Evolutionary conservation across 2,888 invertebrate species (phyloP).

Genomic region (Rotaria socialis): DNA sequence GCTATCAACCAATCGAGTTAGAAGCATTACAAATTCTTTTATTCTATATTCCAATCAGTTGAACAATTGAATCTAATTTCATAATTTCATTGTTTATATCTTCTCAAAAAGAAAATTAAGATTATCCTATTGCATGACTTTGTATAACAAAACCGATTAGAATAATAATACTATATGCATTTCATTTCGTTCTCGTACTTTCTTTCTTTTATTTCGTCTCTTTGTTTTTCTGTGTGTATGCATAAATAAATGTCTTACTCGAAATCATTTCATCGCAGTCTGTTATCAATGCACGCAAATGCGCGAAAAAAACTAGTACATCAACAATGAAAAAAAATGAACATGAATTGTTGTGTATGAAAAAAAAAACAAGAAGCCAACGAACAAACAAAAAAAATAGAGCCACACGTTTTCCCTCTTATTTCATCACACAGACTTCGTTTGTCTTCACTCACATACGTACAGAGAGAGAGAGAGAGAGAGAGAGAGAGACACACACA

Average conservation of each 20-base stretch:
- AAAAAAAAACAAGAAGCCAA: constrained; percentile 11
- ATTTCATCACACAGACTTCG: neutral
- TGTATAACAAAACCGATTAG: no score
- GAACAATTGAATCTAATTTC: neutral
- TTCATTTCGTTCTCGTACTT: constrained; percentile 24
- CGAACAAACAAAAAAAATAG: constrained; percentile 13
- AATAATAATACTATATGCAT: neutral
- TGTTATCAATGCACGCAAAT: constrained; percentile 15
- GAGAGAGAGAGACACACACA: no score
- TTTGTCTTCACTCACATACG: neutral
- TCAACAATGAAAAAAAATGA: constrained; percentile 19
- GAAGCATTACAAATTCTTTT: neutral
- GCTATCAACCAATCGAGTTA: neutral
- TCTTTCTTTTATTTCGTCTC: constrained; percentile 26
- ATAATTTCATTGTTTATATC: neutral
- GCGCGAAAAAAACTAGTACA: neutral
- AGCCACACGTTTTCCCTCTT: constrained; percentile 18
- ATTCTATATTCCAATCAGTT: neutral
- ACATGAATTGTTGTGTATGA: neutral
- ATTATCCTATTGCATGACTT: neutral
- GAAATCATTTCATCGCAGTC: constrained; percentile 29
- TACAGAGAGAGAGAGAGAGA: neutral
- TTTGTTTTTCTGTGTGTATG: neutral
- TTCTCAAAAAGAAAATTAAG: neutral
- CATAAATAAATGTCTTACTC: constrained; percentile 19